A percentile compares a stretch with the other conserved stretches of the same genome.
These are phyloP conservation scores for Cyanoderma ruficeps DNA, from an alignment of 2,113 vertebrate species.

Conservation along the genomic window DNA sequence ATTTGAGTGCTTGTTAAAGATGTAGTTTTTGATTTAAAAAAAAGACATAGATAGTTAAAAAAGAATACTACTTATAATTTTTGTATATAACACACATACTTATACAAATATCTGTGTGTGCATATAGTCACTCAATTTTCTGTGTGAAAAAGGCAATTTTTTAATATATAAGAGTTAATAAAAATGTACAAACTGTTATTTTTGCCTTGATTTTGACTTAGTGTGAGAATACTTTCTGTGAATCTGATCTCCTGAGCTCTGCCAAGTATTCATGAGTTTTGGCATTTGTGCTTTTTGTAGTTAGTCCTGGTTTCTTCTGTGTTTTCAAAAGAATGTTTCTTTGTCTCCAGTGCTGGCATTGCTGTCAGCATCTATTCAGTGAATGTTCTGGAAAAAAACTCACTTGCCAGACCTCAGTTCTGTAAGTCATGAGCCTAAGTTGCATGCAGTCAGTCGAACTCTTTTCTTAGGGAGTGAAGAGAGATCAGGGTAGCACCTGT, in stretches of 20 bases:
- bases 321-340: slow-evolving; percentile 12
- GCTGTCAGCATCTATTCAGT: neutral
- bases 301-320: neutral
- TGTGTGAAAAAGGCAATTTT: neutral
- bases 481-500: neutral
- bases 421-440: neutral
- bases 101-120: neutral
- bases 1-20: neutral
- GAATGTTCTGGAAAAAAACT: neutral
- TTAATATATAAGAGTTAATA: neutral
- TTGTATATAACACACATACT: neutral
- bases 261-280: slow-evolving; percentile 1
- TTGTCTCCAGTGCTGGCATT: neutral
- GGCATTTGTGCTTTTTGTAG: neutral
- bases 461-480: neutral
- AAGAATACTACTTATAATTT: neutral
- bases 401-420: neutral
- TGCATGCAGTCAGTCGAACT: neutral
- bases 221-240: neutral
- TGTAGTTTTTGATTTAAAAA: neutral
- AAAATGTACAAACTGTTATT: neutral
- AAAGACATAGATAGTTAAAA: neutral
- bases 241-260: neutral
- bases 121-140: rapidly evolving
- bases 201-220: neutral